These are phyloP conservation scores for Chromis chromis DNA, from an alignment of 2,797 vertebrate species.

Conservation along the genomic window DNA sequence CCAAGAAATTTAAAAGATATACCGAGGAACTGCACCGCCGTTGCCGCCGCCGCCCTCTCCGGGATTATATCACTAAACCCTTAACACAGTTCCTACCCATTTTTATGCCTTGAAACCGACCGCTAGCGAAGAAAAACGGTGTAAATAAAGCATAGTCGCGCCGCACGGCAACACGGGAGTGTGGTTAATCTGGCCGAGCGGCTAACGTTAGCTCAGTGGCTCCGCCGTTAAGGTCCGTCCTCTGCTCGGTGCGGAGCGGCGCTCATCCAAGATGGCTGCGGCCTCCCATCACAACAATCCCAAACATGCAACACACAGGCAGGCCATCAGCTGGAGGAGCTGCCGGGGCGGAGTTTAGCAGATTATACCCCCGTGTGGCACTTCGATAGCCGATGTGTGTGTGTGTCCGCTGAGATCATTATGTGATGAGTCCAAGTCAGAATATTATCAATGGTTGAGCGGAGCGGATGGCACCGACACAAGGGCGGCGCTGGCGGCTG, in stretches of 20 bases:
- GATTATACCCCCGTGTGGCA: conserved; percentile 33
- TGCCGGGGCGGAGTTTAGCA: conserved; percentile 50
- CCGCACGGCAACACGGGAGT: conserved; percentile 18
- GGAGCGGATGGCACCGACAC: too few relatives aligned
- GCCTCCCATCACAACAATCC: conserved; percentile 85
- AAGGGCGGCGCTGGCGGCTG: too few relatives aligned
- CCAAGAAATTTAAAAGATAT: conserved; percentile 77
- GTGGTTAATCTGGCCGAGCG: conserved; percentile 33
- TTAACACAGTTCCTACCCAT: conserved; percentile 39
- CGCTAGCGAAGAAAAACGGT: neutral
- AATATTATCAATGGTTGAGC: neutral
- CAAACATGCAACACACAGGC: conserved; percentile 65
- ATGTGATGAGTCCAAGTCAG: conserved; percentile 7
- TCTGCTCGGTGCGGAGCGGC: conserved; percentile 53
- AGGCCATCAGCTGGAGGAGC: conserved; percentile 61
- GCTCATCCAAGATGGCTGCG: conserved; percentile 87
- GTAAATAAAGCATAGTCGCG: conserved; percentile 31
- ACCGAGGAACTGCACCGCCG: conserved; percentile 60
- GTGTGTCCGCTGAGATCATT: neutral
- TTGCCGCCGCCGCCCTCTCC: conserved; percentile 59
- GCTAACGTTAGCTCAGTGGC: conserved; percentile 55
- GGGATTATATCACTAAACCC: conserved; percentile 29
- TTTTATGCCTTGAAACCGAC: conserved; percentile 5
- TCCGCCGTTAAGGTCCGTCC: conserved; percentile 36
- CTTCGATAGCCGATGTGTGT: neutral